Evolutionary conservation across 2,888 invertebrate species (phyloP).

Genomic region (Cheilosia vernalis): DNA sequence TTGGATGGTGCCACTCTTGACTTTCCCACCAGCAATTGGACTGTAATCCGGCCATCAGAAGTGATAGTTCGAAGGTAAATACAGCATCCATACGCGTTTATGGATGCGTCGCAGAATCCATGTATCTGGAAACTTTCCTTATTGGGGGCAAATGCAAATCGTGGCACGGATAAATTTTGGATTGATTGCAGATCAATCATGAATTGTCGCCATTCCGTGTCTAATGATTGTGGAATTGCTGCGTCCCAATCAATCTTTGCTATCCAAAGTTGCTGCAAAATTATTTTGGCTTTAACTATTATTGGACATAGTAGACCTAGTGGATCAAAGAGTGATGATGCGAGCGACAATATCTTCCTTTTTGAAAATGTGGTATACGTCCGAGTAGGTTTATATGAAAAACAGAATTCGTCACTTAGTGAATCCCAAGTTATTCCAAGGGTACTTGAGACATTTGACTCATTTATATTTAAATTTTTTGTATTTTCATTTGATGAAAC

Average conservation of each 20-base stretch:
- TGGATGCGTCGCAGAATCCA: too few relatives aligned
- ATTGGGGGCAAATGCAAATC: too few relatives aligned
- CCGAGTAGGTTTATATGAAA: constrained; percentile 25
- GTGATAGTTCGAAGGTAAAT: too few relatives aligned
- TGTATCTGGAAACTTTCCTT: too few relatives aligned
- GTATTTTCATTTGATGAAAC: not conserved
- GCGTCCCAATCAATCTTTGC: too few relatives aligned
- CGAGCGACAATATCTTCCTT: constrained; percentile 19
- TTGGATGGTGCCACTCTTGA: too few relatives aligned
- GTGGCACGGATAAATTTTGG: too few relatives aligned
- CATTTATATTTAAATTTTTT: constrained; percentile 29
- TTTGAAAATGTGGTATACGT: constrained; percentile 9
- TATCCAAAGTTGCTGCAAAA: constrained; percentile 63
- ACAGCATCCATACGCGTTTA: too few relatives aligned
- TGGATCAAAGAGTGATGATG: constrained; percentile 58
- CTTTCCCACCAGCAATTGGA: too few relatives aligned
- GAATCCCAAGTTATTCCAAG: constrained; percentile 52
- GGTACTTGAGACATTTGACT: constrained; percentile 41
- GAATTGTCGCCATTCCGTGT: constrained; percentile 9
- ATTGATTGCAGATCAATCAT: too few relatives aligned
- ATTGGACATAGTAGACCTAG: constrained; percentile 55
- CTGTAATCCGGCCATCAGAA: too few relatives aligned
- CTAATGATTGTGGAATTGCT: too few relatives aligned
- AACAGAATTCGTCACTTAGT: constrained; percentile 40
- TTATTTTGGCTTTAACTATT: constrained; percentile 52